Conservation (phyloP, 1,140 invertebrate genomes). For the Temnothorax curvispinosus region DNA sequence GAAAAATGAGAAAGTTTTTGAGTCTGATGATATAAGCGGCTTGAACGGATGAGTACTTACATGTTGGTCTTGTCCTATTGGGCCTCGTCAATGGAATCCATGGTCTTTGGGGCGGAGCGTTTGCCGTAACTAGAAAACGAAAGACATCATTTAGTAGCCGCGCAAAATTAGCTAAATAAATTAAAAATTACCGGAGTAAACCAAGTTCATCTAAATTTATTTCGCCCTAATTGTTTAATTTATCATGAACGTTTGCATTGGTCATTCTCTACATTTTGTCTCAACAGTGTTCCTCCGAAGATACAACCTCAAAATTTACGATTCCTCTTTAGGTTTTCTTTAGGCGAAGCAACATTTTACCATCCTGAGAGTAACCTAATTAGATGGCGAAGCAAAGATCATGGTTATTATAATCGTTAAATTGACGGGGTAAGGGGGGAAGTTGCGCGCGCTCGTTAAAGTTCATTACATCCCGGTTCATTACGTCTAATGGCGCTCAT, state of each 20-base stretch:
- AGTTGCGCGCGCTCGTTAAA: constrained; percentile 64
- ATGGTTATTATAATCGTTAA: constrained; percentile 68
- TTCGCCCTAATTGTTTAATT: background rate
- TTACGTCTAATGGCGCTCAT: constrained; percentile 61
- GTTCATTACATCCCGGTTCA: constrained; percentile 70
- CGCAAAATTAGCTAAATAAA: background rate
- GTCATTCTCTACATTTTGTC: background rate
- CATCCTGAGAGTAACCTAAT: background rate
- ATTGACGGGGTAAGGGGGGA: constrained; percentile 20
- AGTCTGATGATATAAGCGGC: background rate
- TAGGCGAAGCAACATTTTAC: background rate
- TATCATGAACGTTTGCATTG: background rate
- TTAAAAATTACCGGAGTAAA: background rate
- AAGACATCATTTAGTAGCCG: background rate
- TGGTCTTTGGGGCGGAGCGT: constrained; percentile 95
- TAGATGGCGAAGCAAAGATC: constrained; percentile 58
- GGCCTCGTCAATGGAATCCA: constrained; percentile 97
- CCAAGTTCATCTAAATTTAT: background rate
- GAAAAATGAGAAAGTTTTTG: background rate
- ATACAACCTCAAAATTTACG: background rate
- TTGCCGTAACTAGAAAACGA: constrained; percentile 92
- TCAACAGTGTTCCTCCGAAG: background rate
- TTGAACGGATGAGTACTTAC: constrained; percentile 88
- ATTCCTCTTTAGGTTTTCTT: background rate
- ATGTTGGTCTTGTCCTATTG: constrained; percentile 93